Evolutionary conservation across 1,140 invertebrate genomes (phyloP), one percentile per base, ranked within the genome.

Genomic region (Nylanderia fulva): DNA sequence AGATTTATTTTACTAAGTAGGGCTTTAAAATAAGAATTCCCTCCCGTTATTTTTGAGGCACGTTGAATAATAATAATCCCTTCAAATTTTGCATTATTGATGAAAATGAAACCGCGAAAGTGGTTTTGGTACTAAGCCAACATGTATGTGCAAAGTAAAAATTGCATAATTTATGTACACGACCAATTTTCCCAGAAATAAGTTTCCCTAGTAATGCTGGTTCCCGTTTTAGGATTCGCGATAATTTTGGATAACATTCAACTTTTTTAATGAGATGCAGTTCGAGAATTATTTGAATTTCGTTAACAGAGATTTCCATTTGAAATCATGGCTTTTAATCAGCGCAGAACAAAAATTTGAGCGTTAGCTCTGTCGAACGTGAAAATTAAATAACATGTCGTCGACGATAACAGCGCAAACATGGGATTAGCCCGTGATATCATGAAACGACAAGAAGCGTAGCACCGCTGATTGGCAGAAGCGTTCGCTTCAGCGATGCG

Each of bases 211-310:
- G 45, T 27, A 36, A 42, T n/a, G n/a, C n/a, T n/a, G 21, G 5
- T 27, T 33, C 52, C 24, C 54, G 6, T 66, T 58, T 82, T 68
- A 71, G 24, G 36, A 36, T 45, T n/a, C 36, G 36, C 48, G 29
- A 71, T 82, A 72, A 82, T 72, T 82, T 82, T 58, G 39, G 36
- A 21, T 71, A 58, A 82, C 72, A 58, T 82, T 82, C 77, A 72
- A 58, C 39, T 82, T 71, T 29, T 33, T 58, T 82, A 72, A 82
- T 82, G 77, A 82, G 24, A 82, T 82, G 77, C 66, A 4, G 27
- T 33, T 54, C 36, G 54, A 18, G 36, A 82, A 82, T 82, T 82
- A 60, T 72, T 82, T 71, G 77, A 82, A 82, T 82, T 71, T 82
- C 77, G 21, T 71, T 69, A 71, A 80, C 66, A 71, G 66, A 42